A percentile compares a stretch with the other conserved stretches of the same genome.
These are phyloP conservation scores for Kryptolebias marmoratus DNA, from an alignment of 2,113 vertebrate species.

Conservation along the genomic window DNA sequence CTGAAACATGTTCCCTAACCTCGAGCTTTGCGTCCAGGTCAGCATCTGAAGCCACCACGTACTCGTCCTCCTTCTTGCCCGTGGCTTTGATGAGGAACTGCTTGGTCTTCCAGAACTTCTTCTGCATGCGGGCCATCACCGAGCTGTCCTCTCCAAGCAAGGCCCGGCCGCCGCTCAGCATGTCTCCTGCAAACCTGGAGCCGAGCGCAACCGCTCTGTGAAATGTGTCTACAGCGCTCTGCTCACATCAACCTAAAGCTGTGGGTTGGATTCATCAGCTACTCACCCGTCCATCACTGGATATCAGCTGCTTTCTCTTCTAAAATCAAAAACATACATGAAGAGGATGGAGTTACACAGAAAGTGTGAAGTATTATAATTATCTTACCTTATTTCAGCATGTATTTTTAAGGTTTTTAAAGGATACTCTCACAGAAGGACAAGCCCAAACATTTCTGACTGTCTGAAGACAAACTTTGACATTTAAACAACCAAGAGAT, in stretches of 20 bases:
- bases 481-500: not conserved
- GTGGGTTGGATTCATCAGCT: not conserved
- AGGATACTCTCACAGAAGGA: no score
- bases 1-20: conserved; percentile 56
- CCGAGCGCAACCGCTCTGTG: not conserved
- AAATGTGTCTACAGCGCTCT: not conserved
- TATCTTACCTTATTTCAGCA: no score
- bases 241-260: not conserved
- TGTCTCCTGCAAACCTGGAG: conserved; percentile 77
- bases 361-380: no score
- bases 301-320: conserved; percentile 9
- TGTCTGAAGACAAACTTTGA: not conserved
- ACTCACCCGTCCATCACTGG: conserved; percentile 71
- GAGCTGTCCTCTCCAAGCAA: conserved; percentile 65
- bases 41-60: conserved; percentile 84
- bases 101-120: conserved; percentile 89
- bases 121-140: conserved; percentile 85
- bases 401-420: no score
- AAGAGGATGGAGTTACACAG: not conserved
- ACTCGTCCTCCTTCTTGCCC: conserved; percentile 88
- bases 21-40: conserved; percentile 86
- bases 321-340: conserved; percentile 4
- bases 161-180: conserved; percentile 53
- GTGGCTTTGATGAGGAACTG: conserved; percentile 88
- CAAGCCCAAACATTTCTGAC: no score